These are phyloP conservation scores for Malthinus seriepunctatus DNA, from an alignment of 2,888 invertebrate genomes.

Conservation along the genomic window DNA sequence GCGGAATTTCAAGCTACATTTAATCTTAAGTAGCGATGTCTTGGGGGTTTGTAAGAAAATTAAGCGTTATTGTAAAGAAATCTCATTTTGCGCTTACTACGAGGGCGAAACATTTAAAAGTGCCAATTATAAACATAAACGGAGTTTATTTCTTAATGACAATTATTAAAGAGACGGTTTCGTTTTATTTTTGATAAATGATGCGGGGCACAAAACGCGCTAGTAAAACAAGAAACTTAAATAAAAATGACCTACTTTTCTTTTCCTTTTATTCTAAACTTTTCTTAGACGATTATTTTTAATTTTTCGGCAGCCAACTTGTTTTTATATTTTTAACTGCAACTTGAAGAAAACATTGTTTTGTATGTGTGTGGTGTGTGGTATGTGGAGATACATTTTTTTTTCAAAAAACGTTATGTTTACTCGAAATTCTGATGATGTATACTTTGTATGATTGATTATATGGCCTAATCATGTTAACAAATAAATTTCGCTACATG, in stretches of 20 bases:
- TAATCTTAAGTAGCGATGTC: slow-evolving; percentile 17
- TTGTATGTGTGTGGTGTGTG: neutral
- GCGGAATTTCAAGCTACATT: slow-evolving; percentile 18
- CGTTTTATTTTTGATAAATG: slow-evolving; percentile 16
- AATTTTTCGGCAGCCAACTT: slow-evolving; percentile 8
- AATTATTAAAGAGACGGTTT: slow-evolving; percentile 10
- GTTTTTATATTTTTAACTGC: slow-evolving; percentile 13
- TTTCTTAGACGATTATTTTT: slow-evolving; percentile 16
- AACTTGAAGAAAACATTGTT: slow-evolving; percentile 8
- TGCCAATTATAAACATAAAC: slow-evolving; percentile 16
- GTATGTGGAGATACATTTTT: too few species aligned
- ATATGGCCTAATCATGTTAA: too few species aligned
- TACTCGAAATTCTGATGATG: too few species aligned
- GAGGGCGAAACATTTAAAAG: slow-evolving; percentile 11
- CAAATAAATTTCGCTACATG: too few species aligned
- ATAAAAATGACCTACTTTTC: slow-evolving; percentile 13
- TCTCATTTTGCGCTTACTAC: slow-evolving; percentile 9
- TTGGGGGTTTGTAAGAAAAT: slow-evolving; percentile 14
- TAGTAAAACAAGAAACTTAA: slow-evolving; percentile 6
- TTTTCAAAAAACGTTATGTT: too few species aligned
- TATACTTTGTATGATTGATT: too few species aligned
- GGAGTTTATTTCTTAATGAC: slow-evolving; percentile 6
- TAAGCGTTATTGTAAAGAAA: slow-evolving; percentile 17
- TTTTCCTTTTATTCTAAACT: slow-evolving; percentile 1
- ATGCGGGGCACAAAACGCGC: slow-evolving; percentile 6